A percentile compares a stretch with the other conserved stretches of the same genome.
Conservation (phyloP, 2,888 invertebrate species). For the Lasioglossum vierecki region DNA sequence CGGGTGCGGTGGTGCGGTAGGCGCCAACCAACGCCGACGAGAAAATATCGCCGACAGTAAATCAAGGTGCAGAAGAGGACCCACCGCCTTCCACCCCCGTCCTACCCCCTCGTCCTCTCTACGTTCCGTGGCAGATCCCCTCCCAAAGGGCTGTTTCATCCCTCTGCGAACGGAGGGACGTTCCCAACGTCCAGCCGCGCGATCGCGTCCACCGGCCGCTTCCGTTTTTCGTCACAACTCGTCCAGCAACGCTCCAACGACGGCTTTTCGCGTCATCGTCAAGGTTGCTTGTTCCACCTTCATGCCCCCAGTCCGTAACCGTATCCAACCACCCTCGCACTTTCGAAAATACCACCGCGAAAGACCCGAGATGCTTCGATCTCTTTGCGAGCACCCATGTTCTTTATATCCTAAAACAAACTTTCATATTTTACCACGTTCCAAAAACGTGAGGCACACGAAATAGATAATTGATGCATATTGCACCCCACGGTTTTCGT, state of each 20-base stretch:
- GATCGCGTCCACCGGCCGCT: constrained; percentile 73
- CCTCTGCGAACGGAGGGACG: constrained; percentile 40
- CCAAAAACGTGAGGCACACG: too few relatives aligned
- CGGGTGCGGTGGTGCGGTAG: constrained; percentile 77
- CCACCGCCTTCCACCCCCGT: constrained; percentile 55
- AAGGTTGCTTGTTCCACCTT: constrained; percentile 16
- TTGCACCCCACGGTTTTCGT: too few relatives aligned
- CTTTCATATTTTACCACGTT: too few relatives aligned
- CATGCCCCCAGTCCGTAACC: not conserved
- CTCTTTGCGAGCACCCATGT: too few relatives aligned
- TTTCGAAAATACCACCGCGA: not conserved
- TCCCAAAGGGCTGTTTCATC: constrained; percentile 40
- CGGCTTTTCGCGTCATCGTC: constrained; percentile 43
- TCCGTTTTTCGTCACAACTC: constrained; percentile 79
- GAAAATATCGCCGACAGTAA: constrained; percentile 82
- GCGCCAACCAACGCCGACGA: constrained; percentile 79
- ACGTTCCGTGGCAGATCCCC: not conserved
- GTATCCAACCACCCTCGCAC: not conserved
- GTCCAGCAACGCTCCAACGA: constrained; percentile 59
- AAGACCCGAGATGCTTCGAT: not conserved
- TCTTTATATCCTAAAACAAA: too few relatives aligned
- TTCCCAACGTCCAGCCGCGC: constrained; percentile 63
- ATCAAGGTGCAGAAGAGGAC: constrained; percentile 76
- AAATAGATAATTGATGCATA: too few relatives aligned
- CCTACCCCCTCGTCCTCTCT: not conserved